Evolutionary conservation across 2,888 invertebrate genomes (phyloP).

Genomic region (Neoascia interrupta): DNA sequence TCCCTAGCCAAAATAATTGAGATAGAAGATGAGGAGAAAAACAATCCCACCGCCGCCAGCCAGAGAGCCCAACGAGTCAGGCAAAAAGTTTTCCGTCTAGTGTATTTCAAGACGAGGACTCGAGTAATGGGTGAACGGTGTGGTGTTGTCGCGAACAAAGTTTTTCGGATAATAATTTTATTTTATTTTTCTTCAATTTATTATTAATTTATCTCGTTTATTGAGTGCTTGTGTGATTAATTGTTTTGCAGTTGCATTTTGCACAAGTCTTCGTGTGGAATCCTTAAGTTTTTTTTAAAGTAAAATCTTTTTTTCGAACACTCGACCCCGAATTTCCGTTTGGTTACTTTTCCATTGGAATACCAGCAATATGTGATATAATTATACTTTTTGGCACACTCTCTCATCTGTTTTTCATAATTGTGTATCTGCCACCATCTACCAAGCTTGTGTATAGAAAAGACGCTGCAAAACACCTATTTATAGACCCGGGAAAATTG

Average conservation of each 20-base stretch:
- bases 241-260: background rate
- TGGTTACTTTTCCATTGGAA: conserved; percentile 24
- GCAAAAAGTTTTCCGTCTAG: conserved; percentile 25
- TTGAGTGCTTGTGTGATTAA: background rate
- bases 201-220: background rate
- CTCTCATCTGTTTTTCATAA: conserved; percentile 46
- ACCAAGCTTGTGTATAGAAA: conserved; percentile 13
- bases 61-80: conserved; percentile 8
- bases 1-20: background rate
- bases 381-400: conserved; percentile 46
- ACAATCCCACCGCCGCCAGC: background rate
- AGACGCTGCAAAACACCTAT: conserved; percentile 47
- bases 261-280: background rate
- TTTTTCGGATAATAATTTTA: conserved; percentile 39
- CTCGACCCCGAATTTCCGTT: background rate
- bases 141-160: conserved; percentile 24
- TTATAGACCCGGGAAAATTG: conserved; percentile 36
- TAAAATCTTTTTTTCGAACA: background rate
- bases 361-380: conserved; percentile 53
- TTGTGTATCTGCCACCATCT: conserved; percentile 2
- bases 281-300: background rate
- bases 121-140: conserved; percentile 51
- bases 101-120: conserved; percentile 63
- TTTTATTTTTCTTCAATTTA: conserved; percentile 12
- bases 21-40: conserved; percentile 8